Percentiles rank a stretch among this genome's conserved stretches.
These are phyloP conservation scores for Marcusenius ussheri DNA, from an alignment of 2,113 vertebrate species.

Conservation along the genomic window DNA sequence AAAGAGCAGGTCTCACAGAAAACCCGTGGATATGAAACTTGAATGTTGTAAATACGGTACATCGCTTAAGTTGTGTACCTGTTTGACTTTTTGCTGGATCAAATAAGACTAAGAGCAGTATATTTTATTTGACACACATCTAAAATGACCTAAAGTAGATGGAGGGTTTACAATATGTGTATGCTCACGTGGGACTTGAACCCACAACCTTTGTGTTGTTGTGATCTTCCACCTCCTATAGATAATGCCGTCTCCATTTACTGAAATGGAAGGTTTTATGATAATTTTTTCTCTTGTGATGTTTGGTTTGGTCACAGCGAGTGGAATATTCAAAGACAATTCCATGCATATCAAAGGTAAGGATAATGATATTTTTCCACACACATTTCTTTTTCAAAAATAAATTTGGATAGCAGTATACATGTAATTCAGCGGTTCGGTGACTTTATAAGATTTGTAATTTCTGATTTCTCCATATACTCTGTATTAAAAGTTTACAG, in stretches of 20 bases:
- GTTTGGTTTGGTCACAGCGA: slow-evolving; percentile 51
- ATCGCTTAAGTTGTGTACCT: not conserved
- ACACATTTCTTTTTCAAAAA: not conserved
- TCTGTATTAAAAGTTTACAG: not conserved
- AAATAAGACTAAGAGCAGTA: not conserved
- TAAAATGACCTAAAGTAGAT: not conserved
- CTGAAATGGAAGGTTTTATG: slow-evolving; percentile 48
- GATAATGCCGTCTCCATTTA: slow-evolving; percentile 43
- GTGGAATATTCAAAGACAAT: slow-evolving; percentile 48
- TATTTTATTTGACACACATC: not conserved
- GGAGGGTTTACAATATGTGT: not conserved
- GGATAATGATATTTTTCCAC: not conserved
- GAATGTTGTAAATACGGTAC: not conserved
- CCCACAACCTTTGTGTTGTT: not conserved
- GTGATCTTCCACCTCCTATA: not conserved
- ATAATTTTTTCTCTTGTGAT: slow-evolving; percentile 53
- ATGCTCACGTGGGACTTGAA: not conserved
- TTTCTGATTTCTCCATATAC: not conserved
- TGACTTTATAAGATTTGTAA: not conserved
- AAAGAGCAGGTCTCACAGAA: slow-evolving; percentile 18
- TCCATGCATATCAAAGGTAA: slow-evolving; percentile 31
- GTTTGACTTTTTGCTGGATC: not conserved
- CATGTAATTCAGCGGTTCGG: not conserved
- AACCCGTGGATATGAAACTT: not conserved
- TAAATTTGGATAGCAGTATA: not conserved